Conservation (phyloP, 2,888 invertebrate genomes). For the Auanema sp. region DNA sequence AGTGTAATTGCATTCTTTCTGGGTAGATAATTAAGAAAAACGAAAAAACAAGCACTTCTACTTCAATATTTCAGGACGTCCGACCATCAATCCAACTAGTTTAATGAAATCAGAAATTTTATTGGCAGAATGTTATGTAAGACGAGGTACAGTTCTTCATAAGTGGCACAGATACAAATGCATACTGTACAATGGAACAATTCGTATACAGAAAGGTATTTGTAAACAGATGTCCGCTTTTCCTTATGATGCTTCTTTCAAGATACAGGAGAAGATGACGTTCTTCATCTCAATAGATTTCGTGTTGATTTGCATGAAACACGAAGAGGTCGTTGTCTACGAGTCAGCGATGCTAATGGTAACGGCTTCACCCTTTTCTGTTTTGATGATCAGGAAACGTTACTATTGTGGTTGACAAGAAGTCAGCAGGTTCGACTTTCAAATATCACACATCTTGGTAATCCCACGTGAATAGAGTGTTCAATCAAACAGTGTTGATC, state of each 20-base stretch:
- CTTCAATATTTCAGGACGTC: conserved; percentile 11
- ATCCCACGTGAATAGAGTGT: conserved; percentile 6
- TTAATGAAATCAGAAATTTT: conserved; percentile 26
- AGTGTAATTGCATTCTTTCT: conserved; percentile 18
- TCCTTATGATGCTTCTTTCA: background rate
- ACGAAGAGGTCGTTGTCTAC: conserved; percentile 14
- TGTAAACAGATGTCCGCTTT: background rate
- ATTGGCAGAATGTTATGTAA: conserved; percentile 33
- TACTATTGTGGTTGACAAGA: conserved; percentile 17
- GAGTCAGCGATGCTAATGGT: conserved; percentile 11
- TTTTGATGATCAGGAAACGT: conserved; percentile 13
- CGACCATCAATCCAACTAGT: conserved; percentile 4
- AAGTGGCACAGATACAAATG: conserved; percentile 37
- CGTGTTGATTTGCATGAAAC: conserved; percentile 18
- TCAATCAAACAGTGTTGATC: conserved; percentile 52
- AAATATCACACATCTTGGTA: background rate
- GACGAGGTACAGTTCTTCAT: conserved; percentile 38
- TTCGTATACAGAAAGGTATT: conserved; percentile 38
- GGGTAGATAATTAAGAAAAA: conserved; percentile 13
- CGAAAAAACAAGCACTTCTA: background rate
- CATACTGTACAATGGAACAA: conserved; percentile 40
- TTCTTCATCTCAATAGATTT: conserved; percentile 11
- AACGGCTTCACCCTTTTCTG: conserved; percentile 9
- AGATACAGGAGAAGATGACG: conserved; percentile 17
- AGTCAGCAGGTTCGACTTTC: conserved; percentile 14